These are phyloP conservation scores for Noctilio leporinus DNA, from an alignment of 2,113 vertebrate species.

Conservation along the genomic window DNA sequence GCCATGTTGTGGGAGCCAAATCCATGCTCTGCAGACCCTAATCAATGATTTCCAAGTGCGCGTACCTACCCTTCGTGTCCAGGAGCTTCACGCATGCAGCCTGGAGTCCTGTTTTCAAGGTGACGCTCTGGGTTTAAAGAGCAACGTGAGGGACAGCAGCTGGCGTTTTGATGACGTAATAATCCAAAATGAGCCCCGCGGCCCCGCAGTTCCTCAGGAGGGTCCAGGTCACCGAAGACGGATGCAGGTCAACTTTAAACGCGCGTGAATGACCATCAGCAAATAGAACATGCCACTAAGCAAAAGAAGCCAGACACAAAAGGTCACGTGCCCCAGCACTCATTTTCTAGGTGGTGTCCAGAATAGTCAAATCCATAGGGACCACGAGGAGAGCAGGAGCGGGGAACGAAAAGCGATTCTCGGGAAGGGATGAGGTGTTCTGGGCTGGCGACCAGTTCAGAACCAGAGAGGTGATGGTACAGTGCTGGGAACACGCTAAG, in stretches of 20 bases:
- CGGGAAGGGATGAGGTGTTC: fast-evolving
- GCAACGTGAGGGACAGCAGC: background rate
- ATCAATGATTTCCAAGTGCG: background rate
- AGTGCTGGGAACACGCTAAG: fast-evolving
- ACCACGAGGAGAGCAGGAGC: background rate
- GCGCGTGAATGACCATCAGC: background rate
- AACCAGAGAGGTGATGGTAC: background rate
- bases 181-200: background rate
- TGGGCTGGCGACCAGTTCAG: too few relatives aligned
- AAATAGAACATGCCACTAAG: background rate
- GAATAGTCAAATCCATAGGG: background rate
- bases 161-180: background rate
- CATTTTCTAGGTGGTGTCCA: background rate
- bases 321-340: fast-evolving
- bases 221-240: background rate
- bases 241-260: background rate
- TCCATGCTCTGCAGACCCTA: background rate
- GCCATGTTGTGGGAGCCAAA: background rate
- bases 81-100: fast-evolving
- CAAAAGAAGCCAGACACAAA: too few relatives aligned
- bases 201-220: background rate
- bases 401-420: fast-evolving
- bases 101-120: background rate
- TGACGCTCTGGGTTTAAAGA: background rate
- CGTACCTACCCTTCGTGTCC: background rate